Percentiles rank a stretch among this genome's conserved stretches.
Evolutionary conservation across 2,888 invertebrate genomes (phyloP).

Genomic region (Dasypogon diadema): DNA sequence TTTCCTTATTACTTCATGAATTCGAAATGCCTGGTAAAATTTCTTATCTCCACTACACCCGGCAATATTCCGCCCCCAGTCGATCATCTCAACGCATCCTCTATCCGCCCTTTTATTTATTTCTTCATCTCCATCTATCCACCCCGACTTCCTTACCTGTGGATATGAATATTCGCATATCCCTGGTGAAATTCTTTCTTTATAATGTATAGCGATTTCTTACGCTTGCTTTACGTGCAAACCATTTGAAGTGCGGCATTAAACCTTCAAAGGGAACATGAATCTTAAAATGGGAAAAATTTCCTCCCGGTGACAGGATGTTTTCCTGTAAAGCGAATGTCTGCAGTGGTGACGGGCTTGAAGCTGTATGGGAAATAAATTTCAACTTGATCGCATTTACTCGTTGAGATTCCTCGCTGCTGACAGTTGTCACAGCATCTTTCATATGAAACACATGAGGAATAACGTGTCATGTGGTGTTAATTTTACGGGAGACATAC

Average conservation of each 20-base stretch:
- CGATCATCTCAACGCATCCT: not conserved
- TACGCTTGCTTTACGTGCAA: slow-evolving; percentile 37
- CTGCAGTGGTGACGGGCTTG: slow-evolving; percentile 1
- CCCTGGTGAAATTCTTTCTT: not conserved
- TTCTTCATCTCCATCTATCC: not conserved
- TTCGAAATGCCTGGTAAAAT: slow-evolving; percentile 22
- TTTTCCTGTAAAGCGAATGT: not conserved
- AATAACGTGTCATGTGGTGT: slow-evolving; percentile 40
- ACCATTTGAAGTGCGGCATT: slow-evolving; percentile 44
- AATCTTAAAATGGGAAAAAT: slow-evolving; percentile 28
- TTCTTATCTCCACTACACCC: not conserved
- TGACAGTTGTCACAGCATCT: slow-evolving; percentile 40
- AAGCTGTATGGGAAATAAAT: slow-evolving; percentile 32
- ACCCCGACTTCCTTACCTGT: not conserved
- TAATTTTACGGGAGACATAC: slow-evolving; percentile 20
- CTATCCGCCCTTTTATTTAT: not conserved
- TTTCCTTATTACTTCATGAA: slow-evolving; percentile 41
- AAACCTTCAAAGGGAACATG: slow-evolving; percentile 44
- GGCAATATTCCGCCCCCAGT: not conserved
- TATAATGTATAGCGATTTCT: slow-evolving; percentile 1
- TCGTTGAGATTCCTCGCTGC: slow-evolving; percentile 9
- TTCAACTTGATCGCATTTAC: slow-evolving; percentile 47
- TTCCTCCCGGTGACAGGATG: slow-evolving; percentile 14
- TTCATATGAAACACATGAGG: slow-evolving; percentile 2
- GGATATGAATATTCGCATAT: slow-evolving; percentile 37